Conservation (phyloP, 2,888 invertebrate genomes). For the Myopa testacea region DNA sequence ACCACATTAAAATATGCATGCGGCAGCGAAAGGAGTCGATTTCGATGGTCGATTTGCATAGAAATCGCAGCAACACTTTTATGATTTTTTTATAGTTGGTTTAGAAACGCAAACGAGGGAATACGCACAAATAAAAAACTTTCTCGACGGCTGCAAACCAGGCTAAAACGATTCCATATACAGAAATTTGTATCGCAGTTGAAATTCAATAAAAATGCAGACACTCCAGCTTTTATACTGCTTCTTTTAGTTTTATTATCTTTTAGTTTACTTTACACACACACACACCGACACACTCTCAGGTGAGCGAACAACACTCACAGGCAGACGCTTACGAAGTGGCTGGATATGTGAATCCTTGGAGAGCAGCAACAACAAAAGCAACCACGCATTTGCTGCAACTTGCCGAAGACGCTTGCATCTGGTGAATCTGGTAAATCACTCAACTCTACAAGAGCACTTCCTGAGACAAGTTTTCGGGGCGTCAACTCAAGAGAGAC, state of each 20-base stretch:
- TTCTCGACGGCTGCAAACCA: background rate
- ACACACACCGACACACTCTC: background rate
- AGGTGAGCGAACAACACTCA: background rate
- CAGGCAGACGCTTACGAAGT: background rate
- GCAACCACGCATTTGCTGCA: background rate
- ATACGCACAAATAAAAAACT: background rate
- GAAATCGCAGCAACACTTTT: too few species aligned
- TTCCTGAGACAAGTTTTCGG: background rate
- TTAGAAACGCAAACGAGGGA: too few species aligned
- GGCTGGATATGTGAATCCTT: background rate
- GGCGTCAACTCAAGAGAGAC: too few species aligned
- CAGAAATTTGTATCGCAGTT: background rate
- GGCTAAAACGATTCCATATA: background rate
- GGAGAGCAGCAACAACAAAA: background rate
- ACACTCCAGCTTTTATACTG: background rate
- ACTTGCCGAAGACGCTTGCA: background rate
- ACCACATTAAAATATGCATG: background rate
- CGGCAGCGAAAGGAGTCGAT: too few species aligned
- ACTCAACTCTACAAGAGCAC: background rate
- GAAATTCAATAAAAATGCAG: conserved; percentile 3
- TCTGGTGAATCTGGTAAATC: too few species aligned
- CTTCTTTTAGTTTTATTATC: background rate
- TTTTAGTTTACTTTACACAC: too few species aligned
- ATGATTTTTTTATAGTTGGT: too few species aligned
- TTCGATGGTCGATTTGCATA: too few species aligned